phyloP scores from a whole-genome alignment of 2,888 invertebrate genomes.

The Heliconius sara region DNA sequence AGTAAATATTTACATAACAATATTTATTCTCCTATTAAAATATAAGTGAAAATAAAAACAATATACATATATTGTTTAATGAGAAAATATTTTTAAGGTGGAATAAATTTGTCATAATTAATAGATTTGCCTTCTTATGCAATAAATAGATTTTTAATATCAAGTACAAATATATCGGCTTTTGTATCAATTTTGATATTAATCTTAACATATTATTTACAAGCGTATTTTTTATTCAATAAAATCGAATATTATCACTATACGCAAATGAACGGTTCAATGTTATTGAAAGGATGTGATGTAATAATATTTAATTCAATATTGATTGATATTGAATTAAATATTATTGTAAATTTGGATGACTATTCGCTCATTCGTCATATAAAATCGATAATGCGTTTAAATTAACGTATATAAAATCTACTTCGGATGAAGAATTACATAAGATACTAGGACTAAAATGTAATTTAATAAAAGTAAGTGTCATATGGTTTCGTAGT shows the following conservation, averaged over 20 bases:
- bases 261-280: background rate
- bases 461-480: background rate
- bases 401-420: background rate
- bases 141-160: constrained; percentile 2
- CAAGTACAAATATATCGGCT: constrained; percentile 18
- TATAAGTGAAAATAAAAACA: background rate
- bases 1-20: background rate
- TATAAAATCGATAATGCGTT: background rate
- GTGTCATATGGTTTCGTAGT: constrained; percentile 6
- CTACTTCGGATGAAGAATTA: background rate
- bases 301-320: background rate
- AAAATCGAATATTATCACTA: background rate
- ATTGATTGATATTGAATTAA: background rate
- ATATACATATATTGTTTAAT: background rate
- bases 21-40: background rate
- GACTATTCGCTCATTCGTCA: background rate
- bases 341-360: background rate
- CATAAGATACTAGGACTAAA: background rate
- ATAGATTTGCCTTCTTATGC: background rate
- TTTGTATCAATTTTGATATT: background rate
- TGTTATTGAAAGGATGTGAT: no score
- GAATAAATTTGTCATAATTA: background rate
- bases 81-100: background rate
- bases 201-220: background rate
- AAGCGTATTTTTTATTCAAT: background rate